Base-by-base conservation (phyloP, 2,113 vertebrate species). In the Sapajus apella region DNA sequence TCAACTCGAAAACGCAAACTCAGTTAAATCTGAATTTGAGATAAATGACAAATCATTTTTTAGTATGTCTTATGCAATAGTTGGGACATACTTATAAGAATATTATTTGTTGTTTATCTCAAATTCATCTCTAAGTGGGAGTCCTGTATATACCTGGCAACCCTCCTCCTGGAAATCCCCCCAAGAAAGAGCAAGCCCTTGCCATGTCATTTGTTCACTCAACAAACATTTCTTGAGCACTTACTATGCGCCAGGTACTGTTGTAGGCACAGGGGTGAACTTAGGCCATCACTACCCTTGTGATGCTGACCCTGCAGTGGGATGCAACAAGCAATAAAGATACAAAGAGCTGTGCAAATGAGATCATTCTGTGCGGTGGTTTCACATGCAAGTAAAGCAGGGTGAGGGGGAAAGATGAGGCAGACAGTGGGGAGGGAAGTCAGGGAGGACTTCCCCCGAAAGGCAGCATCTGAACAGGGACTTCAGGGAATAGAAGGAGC, bases 201-300 rank as follows among this genome's bases (percentile, higher is more conserved):
- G 37, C 25, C 86, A 20, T 47, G 37, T 82, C 55, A 61, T 40
- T 88, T 43, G 14, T 23, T 68, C 58, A 27, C 52, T 86, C n/a
- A 8, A 32, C 61, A 75, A 32, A 56, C 3, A 40, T 18, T 73
- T 85, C 52, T 20, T 61, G 18, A 91, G 45, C 25, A 3, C 43
- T 37, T 61, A 17, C 6, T 47, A 8, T 25, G 64, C 30, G 27
- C 47, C 55, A 50, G 80, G n/a, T 47, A 43, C 83, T 47, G 4
- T 20, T 23, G 45, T n/a, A 56, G 76, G 50, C 21, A 13, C 1
- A 8, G 47, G 8, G 43, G 13, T 45, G 43, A 76, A 27, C 8
- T 17, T 47, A 35, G 8, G 23, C 12, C 40, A 7, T 6, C 16
- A 35, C 45, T 11, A 0, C 3, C 50, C 58, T 43, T 0, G 0